phyloP scores from a whole-genome alignment of 2,113 vertebrate species.

The Heterocephalus glaber region DNA sequence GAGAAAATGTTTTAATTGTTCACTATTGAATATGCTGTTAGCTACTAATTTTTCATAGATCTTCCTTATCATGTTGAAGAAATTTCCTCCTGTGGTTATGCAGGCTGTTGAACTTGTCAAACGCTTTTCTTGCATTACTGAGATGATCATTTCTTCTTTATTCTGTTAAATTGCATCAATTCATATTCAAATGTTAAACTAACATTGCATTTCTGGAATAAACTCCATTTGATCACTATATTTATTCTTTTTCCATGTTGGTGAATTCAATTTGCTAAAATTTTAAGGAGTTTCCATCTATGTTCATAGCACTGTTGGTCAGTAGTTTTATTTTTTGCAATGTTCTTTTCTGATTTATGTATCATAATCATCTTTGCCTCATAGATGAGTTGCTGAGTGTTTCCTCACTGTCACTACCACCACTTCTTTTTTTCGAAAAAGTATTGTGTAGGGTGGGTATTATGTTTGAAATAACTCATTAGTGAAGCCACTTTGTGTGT shows the following conservation, averaged over 20 bases:
- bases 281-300: not conserved
- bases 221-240: not conserved
- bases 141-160: constrained; percentile 26
- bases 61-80: not conserved
- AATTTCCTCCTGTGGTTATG: not conserved
- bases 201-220: not conserved
- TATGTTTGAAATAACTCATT: constrained; percentile 4
- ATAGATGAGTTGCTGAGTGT: not conserved
- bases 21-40: not conserved
- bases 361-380: not conserved
- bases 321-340: not conserved
- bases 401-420: no score
- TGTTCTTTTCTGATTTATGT: not conserved
- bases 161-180: not conserved
- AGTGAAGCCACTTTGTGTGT: not conserved
- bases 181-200: constrained; percentile 8
- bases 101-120: not conserved
- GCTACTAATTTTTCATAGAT: not conserved
- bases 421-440: not conserved
- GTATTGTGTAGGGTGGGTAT: not conserved
- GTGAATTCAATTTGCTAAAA: constrained; percentile 3
- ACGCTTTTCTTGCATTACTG: not conserved
- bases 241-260: not conserved
- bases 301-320: not conserved
- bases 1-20: constrained; percentile 6